Evolutionary conservation across 2,888 invertebrate genomes (phyloP), one percentile per base, ranked within the genome.

Genomic region (Drosophila koepferae): DNA sequence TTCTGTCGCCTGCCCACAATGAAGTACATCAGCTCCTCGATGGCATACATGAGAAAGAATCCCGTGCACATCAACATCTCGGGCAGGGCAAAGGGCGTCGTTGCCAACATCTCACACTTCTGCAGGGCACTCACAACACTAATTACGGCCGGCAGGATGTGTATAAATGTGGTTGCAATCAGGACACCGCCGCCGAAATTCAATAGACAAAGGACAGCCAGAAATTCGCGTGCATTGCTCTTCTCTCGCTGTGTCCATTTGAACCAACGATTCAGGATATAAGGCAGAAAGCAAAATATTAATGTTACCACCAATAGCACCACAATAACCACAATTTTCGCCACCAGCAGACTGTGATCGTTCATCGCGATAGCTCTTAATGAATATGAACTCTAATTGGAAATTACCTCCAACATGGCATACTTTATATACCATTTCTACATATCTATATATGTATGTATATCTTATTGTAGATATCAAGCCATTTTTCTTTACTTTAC

Each of bases 151-250:
- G 97, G 97, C 66, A 97, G 93, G 80, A 97, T 93, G 89, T 97
- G 97, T 72, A 97, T 93, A 90, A 97, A 97, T 7, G 96, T 97
- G 1, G 97, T 97, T 73, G 96, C 95, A 55, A 97, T 94, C 16
- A 97, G 93, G 0, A 97, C 97, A n/a, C 97, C 97, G 16, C 97
- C 97, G 14, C 97, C 97, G 79, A 97, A 96, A 8, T 96, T 96
- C 16, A 97, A 93, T 40, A 97, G 92, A n/a, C 95, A 93, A 85
- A 95, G 94, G 12, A 96, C 95, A 14, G 95, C 86, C 43, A 82
- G 91, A 12, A 91, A 91, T 0, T 92, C 91, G 12, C 91, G 84
- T 1, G 92, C 85, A 74, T 91, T 89, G 36, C 84, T 77, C 62
- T 90, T 80, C 18, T 72, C 81, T 1, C 90, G 83, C 3, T 59